These are phyloP conservation scores for Idaea aversata DNA, from an alignment of 2,888 invertebrate species.

Conservation along the genomic window DNA sequence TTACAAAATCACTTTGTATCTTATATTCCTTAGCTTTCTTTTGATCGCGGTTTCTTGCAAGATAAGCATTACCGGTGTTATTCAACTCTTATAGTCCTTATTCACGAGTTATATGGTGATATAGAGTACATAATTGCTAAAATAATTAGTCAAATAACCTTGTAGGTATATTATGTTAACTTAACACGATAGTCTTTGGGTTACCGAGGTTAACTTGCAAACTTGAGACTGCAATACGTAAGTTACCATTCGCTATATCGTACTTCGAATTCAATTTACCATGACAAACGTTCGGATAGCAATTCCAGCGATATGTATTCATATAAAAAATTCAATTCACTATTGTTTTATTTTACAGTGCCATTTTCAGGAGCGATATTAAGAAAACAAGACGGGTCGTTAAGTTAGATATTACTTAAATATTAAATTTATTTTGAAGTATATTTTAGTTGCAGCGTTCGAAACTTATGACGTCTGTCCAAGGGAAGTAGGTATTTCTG, in stretches of 20 bases:
- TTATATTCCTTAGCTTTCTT: slow-evolving; percentile 41
- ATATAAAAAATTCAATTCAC: not conserved
- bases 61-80: slow-evolving; percentile 10
- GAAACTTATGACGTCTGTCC: slow-evolving; percentile 70
- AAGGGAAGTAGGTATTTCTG: slow-evolving; percentile 61
- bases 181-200: not conserved
- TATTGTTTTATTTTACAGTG: not conserved
- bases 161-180: not conserved
- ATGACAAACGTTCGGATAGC: not conserved
- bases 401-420: slow-evolving; percentile 21
- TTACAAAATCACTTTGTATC: slow-evolving; percentile 75
- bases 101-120: not conserved
- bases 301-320: not conserved
- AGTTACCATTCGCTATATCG: slow-evolving; percentile 3
- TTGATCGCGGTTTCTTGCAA: slow-evolving; percentile 17
- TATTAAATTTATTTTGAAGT: slow-evolving; percentile 25
- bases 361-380: not conserved
- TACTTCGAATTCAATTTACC: not conserved
- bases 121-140: not conserved
- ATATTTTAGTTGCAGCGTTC: slow-evolving; percentile 42
- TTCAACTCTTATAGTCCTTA: not conserved
- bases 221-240: slow-evolving; percentile 4
- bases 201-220: not conserved
- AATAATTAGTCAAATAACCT: not conserved
- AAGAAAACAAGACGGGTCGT: slow-evolving; percentile 18